phyloP scores from a whole-genome alignment of 1,140 invertebrate species.

The Drosophila carrolli region DNA sequence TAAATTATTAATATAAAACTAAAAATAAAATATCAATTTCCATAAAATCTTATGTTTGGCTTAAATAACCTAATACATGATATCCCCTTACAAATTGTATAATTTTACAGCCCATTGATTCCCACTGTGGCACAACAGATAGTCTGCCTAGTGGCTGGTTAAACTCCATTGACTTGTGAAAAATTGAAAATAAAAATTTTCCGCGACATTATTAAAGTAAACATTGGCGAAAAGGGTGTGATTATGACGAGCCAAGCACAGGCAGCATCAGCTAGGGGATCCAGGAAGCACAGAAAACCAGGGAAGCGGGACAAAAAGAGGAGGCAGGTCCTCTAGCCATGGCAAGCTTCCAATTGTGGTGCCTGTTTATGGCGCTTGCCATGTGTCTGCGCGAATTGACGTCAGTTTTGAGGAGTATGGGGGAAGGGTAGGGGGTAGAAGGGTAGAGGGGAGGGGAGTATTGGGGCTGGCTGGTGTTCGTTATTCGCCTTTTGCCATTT shows the following conservation, averaged over 20 bases:
- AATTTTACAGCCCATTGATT: slow-evolving; percentile 32
- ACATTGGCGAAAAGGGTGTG: slow-evolving; percentile 81
- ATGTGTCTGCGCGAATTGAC: slow-evolving; percentile 79
- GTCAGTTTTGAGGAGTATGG: slow-evolving; percentile 29
- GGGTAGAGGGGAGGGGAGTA: background rate
- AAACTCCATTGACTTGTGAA: slow-evolving; percentile 78
- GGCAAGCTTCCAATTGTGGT: slow-evolving; percentile 81
- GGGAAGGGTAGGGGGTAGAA: background rate
- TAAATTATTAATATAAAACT: too few species aligned
- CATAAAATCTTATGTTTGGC: background rate
- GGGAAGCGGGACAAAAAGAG: background rate
- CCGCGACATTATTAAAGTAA: slow-evolving; percentile 82
- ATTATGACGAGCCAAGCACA: slow-evolving; percentile 73
- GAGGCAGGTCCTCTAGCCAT: slow-evolving; percentile 35
- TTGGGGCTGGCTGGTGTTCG: slow-evolving; percentile 10
- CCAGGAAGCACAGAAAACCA: background rate
- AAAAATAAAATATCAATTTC: background rate
- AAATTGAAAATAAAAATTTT: slow-evolving; percentile 83
- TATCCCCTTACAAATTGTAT: slow-evolving; percentile 20
- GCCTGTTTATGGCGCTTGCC: slow-evolving; percentile 78
- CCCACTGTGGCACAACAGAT: slow-evolving; percentile 21
- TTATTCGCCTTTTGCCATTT: slow-evolving; percentile 58
- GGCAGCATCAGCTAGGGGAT: slow-evolving; percentile 22
- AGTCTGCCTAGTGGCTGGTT: slow-evolving; percentile 55
- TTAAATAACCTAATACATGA: background rate